Conservation (phyloP, 2,797 vertebrate genomes). For the Pseudochaenichthys georgianus region DNA sequence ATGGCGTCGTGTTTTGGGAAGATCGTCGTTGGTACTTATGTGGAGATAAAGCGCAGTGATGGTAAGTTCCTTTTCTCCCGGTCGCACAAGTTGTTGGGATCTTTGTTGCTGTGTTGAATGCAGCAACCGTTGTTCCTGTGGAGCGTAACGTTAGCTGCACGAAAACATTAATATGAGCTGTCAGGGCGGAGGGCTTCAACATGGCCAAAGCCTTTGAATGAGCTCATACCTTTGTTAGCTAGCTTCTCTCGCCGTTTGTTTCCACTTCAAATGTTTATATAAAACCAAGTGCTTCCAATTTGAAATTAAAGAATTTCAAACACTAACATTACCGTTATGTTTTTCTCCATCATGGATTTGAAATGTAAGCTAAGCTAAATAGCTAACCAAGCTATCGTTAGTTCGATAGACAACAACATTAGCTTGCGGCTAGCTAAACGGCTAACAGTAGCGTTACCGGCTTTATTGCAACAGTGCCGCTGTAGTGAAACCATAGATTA, state of each 20-base stretch:
- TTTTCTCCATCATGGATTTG: neutral
- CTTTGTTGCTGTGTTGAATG: slow-evolving; percentile 78
- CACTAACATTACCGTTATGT: neutral
- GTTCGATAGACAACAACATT: slow-evolving; percentile 18
- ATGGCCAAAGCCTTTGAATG: slow-evolving; percentile 63
- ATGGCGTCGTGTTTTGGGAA: slow-evolving; percentile 95
- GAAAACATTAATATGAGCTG: slow-evolving; percentile 31
- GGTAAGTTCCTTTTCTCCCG: slow-evolving; percentile 86
- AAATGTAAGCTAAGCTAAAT: neutral
- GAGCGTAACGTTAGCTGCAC: slow-evolving; percentile 46
- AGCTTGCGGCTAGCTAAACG: slow-evolving; percentile 46
- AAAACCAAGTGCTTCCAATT: neutral
- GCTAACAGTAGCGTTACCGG: slow-evolving; percentile 60
- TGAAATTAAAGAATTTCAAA: neutral
- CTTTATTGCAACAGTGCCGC: slow-evolving; percentile 30
- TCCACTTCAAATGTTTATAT: neutral
- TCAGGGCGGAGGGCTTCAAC: slow-evolving; percentile 60
- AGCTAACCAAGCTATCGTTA: slow-evolving; percentile 51
- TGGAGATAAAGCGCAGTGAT: slow-evolving; percentile 97
- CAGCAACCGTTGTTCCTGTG: slow-evolving; percentile 67
- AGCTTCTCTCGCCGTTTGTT: neutral
- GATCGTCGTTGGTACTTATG: slow-evolving; percentile 94
- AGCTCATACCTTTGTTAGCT: slow-evolving; percentile 63
- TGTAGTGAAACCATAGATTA: neutral
- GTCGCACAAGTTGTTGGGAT: slow-evolving; percentile 71